Percentiles rank a stretch among this genome's conserved stretches.
Conservation (phyloP, 1,140 invertebrate genomes). For the Formica exsecta region DNA sequence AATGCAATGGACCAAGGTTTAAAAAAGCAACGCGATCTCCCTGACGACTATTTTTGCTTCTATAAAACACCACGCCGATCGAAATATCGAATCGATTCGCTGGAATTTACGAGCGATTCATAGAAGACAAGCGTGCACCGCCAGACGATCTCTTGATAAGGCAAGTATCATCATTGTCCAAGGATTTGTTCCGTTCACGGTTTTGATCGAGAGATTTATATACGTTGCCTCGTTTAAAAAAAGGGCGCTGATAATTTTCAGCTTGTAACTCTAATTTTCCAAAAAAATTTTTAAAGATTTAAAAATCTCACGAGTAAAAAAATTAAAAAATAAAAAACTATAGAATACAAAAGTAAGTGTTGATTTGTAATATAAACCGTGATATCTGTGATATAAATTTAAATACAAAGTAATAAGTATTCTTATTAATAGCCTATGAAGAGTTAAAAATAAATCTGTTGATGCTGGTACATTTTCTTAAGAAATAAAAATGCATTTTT, state of each 20-base stretch:
- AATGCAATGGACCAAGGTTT: slow-evolving; percentile 24
- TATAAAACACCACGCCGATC: slow-evolving; percentile 39
- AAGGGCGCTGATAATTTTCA: neutral
- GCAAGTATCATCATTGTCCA: slow-evolving; percentile 42
- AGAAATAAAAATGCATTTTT: neutral
- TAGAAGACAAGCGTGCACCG: neutral
- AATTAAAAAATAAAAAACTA: neutral
- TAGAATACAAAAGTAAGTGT: neutral
- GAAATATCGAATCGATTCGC: slow-evolving; percentile 58
- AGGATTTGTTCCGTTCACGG: slow-evolving; percentile 63
- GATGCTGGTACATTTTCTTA: too few species aligned
- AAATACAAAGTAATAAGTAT: slow-evolving; percentile 10
- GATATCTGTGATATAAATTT: neutral
- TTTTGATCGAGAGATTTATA: slow-evolving; percentile 8
- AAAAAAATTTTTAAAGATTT: neutral
- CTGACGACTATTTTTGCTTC: slow-evolving; percentile 2
- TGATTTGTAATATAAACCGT: neutral
- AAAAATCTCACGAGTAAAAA: neutral
- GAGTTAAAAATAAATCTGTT: too few species aligned
- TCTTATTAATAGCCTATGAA: neutral
- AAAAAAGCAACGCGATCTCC: slow-evolving; percentile 53
- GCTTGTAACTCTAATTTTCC: neutral
- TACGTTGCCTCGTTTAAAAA: neutral
- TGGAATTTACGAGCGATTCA: slow-evolving; percentile 58
- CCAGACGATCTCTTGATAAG: slow-evolving; percentile 58